Base-by-base conservation (phyloP, 2,113 vertebrate genomes). In the Canis aureus region DNA sequence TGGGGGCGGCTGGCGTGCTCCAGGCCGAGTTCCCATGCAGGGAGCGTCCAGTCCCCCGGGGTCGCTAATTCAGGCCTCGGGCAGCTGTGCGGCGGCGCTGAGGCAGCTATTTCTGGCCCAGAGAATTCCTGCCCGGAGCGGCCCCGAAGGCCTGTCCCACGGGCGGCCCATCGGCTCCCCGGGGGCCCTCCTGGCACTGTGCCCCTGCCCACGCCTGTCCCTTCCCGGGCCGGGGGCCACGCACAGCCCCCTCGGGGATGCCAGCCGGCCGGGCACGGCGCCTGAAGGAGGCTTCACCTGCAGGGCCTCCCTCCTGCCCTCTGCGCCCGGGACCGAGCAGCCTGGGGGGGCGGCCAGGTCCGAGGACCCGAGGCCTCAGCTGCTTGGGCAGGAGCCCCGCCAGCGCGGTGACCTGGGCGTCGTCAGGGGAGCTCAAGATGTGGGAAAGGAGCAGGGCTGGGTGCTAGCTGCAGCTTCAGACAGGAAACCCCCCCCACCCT, bases 51-150 rank as follows among this genome's bases (percentile, higher is more conserved):
- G 62, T 97, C 97, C 96, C 93, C 53, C 22, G 81, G 95, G 91
- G 96, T 85, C 88, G 59, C 97, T 98, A 98, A 98, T 97, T 97
- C 93, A n/a, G 94, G 91, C 96, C 22, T 0, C 0, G 1, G 71
- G 92, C 97, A 97, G 95, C 96, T 97, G 95, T 92, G 83, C 80
- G 16, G 73, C 10, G 64, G 76, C 11, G 12, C 94, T 8, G 53
- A 35, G 79, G 89, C 74, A 11, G 94, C 92, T 98, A 98, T 97
- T 98, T 98, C 95, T 98, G 97, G 97, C 95, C 82, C 5, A 13
- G 90, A 92, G 96, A 97, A 96, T 98, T 98, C 97, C 97, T 97
- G 80, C 88, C 86, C 32, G 15, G 53, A 85, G 90, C 80, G 74
- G 76, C 96, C 94, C 64, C 27, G 3, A 20, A 53, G 86, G 93